These are phyloP conservation scores for Galago senegalensis DNA, from an alignment of 2,797 vertebrate species.

Conservation along the genomic window DNA sequence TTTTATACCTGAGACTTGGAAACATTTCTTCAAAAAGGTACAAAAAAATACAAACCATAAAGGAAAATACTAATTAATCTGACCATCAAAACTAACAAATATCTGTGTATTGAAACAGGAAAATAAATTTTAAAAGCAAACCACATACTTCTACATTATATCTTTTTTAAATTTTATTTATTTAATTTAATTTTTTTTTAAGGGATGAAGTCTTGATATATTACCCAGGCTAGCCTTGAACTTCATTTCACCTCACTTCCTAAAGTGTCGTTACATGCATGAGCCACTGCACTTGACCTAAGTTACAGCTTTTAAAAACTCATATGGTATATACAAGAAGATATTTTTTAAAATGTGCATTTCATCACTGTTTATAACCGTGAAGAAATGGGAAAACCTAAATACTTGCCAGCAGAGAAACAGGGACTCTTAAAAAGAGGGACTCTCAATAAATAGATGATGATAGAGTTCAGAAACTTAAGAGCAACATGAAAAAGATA, in stretches of 20 bases:
- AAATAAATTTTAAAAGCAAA: background rate
- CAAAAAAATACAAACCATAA: background rate
- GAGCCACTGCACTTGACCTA: background rate
- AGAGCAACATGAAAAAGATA: background rate
- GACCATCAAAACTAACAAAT: background rate
- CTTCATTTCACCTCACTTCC: background rate
- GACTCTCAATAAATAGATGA: background rate
- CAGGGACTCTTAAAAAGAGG: background rate
- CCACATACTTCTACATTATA: background rate
- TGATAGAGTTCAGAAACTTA: background rate
- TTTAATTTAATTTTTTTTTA: no score
- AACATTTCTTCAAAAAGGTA: background rate
- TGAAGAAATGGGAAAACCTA: background rate
- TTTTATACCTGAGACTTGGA: background rate
- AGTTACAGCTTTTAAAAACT: background rate
- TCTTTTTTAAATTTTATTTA: background rate
- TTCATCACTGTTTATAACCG: background rate
- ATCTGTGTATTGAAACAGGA: background rate
- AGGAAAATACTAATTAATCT: background rate
- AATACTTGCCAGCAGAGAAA: background rate
- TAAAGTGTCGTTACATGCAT: background rate
- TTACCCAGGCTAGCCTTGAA: background rate
- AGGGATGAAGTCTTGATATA: background rate
- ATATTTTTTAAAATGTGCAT: background rate
- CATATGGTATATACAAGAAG: background rate